Evolutionary conservation across 2,113 vertebrate species (phyloP), one percentile per base, ranked within the genome.

Genomic region (Cheirogaleus medius): DNA sequence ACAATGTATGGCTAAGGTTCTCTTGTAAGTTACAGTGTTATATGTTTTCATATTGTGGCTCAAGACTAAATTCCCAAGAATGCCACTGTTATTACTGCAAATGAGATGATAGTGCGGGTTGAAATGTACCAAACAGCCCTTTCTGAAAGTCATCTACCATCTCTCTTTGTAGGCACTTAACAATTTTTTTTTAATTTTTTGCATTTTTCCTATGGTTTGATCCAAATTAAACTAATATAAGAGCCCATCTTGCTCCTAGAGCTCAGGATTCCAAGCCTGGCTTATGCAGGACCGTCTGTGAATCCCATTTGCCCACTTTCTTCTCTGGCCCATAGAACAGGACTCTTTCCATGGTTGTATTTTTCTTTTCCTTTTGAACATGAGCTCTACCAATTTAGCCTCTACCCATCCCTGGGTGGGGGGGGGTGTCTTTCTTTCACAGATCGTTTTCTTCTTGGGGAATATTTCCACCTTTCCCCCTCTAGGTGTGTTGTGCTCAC

Each of bases 71-170:
- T 88, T 64, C 56, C 42, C 20, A 77, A n/a, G 47, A 63, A 85
- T 8, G 9, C 34, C 1, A 58, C 4, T 3, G 39, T 3, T n/a
- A 4, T 44, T 42, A 11, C 6, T 60, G 32, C 1, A 69, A 52
- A 2, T 25, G 5, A 73, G 18, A 9, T 34, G 4, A 44, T 2
- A 21, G 27, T 21, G 1, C 0, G 39, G 2, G 42, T 37, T 49
- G 37, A 71, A 63, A 86, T 29, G 29, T 9, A 60, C 17, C 54
- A 5, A 44, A 82, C 8, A 66, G 6, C 6, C 39, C 18, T 37
- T 68, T 20, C 60, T n/a, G 14, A 63, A 5, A n/a, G 8, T 56
- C 4, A 52, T 49, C 20, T 54, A 42, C 32, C 15, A 37, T 64
- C 21, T 54, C 20, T 78, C 25, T 47, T 91, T 87, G 23, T 87